Evolutionary conservation across 2,888 invertebrate genomes (phyloP), one percentile per base, ranked within the genome.

Genomic region (Catocala sponsa): DNA sequence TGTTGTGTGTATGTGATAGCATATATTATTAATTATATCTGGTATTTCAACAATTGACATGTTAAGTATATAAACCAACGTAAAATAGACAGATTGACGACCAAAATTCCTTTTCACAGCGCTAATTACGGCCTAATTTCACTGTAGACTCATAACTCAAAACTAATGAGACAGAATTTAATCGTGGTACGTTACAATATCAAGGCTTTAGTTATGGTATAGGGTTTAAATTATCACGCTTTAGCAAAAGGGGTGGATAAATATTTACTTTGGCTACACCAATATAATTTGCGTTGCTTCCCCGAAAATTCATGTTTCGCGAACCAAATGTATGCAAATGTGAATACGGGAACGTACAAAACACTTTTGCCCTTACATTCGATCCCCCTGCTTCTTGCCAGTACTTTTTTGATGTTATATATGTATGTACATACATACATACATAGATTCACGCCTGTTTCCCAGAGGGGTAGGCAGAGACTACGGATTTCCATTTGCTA

Each of bases 91-190:
- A 4, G 25, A 25, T 25, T 25, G 25, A 25, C 2, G 25, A 2
- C 25, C 2, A 25, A 25, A 25, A 25, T 25, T 25, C 25, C 25
- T 4, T 25, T 25, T 25, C 25, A 25, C 25, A 25, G 25, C 25
- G 2, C 25, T 25, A 25, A 25, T 25, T 25, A 25, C 25, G 25
- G 25, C 25, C 25, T 25, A 25, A 25, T 25, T 25, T 25, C 4
- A 25, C 25, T 25, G 25, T 25, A 25, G 25, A 25, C 25, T 25
- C 25, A 25, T 25, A 25, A 55, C 25, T 59, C 43, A 52, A 52
- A 55, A 52, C 42, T 59, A 55, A 63, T 59, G 52, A 49, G 50
- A 41, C 33, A 33, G 49, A 64, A 54, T 49, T 46, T 49, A 48
- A 53, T 48, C 32, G 12, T 50, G 41, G 38, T 59, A 59, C 25